phyloP scores from a whole-genome alignment of 2,113 vertebrate species.

The Laticauda colubrina region DNA sequence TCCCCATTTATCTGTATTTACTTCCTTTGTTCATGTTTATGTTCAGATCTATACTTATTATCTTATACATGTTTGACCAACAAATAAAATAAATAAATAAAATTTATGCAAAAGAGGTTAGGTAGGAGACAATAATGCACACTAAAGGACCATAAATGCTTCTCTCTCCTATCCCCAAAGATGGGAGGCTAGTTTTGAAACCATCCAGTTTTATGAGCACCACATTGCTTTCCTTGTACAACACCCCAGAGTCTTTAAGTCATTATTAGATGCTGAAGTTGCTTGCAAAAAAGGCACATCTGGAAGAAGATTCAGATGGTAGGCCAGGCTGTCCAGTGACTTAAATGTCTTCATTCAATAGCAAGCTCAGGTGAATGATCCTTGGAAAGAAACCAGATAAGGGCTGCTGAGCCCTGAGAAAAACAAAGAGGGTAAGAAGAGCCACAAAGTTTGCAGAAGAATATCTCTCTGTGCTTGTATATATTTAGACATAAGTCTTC shows the following conservation, averaged over 20 bases:
- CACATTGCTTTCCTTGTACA: too few relatives aligned
- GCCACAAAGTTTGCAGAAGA: neutral
- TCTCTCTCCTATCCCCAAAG: neutral
- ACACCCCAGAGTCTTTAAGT: neutral
- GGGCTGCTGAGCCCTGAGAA: neutral
- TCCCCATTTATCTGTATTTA: too few relatives aligned
- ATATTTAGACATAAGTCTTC: neutral
- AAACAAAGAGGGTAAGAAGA: neutral
- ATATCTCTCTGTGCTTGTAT: neutral
- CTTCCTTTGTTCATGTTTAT: too few relatives aligned
- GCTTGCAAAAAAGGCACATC: neutral
- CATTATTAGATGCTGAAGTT: neutral
- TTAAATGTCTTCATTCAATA: neutral
- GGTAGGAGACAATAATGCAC: neutral
- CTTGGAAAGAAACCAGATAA: too few relatives aligned
- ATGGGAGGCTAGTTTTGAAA: neutral
- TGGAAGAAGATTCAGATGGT: neutral
- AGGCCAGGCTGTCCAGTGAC: neutral
- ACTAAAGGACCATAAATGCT: neutral
- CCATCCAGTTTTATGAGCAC: neutral
- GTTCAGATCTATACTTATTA: too few relatives aligned
- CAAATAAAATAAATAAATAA: neutral
- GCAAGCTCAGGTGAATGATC: neutral
- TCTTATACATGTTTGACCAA: too few relatives aligned
- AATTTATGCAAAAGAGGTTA: neutral